Evolutionary conservation across 2,113 vertebrate species (phyloP), one percentile per base, ranked within the genome.

Genomic region (Lucifuga dentata): DNA sequence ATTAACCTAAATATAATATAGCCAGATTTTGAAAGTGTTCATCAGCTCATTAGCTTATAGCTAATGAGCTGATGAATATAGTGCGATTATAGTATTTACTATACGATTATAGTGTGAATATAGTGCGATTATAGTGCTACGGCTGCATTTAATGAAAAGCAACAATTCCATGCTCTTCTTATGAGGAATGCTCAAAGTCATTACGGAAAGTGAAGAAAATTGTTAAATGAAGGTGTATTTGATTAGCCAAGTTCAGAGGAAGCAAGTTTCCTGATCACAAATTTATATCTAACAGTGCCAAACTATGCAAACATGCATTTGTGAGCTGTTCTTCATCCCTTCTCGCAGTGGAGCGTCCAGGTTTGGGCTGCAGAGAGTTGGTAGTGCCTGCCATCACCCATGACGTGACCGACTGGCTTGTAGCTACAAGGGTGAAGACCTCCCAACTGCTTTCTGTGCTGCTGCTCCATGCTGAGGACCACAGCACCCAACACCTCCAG

Each of bases 321-420:
- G 10, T 19, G 45, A 17, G 35, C 13, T 39, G 24, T 13, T 26
- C 13, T 43, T 52, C 17, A 5, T 57, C 38, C 61, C 56, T 26
- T 48, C 33, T 63, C 12, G 1, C 55, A 98, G 96, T 89, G 75
- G 88, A 84, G 68, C 95, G 96, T 55, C 97, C 96, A 0, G 91
- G 86, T 2, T 83, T 98, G 68, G 97, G 97, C 50, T 99, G 98
- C 80, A 93, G 96, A 75, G 97, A 99, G 56, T 92, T 99, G 2
- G 94, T 99, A 63, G 90, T 99, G 9, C 95, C 96, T 0, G 97
- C 94, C 2, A 68, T 99, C 41, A 89, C 90, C 35, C 86, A 90
- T 0, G 98, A 99, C 56, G 10, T 96, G 1, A 91, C 89, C 0
- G 97, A 99, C 88, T 99, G 98, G 98, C 92, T 98, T 68, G 93